Conservation (phyloP, 1,140 invertebrate genomes). For the Drosophila ercepeae region DNA sequence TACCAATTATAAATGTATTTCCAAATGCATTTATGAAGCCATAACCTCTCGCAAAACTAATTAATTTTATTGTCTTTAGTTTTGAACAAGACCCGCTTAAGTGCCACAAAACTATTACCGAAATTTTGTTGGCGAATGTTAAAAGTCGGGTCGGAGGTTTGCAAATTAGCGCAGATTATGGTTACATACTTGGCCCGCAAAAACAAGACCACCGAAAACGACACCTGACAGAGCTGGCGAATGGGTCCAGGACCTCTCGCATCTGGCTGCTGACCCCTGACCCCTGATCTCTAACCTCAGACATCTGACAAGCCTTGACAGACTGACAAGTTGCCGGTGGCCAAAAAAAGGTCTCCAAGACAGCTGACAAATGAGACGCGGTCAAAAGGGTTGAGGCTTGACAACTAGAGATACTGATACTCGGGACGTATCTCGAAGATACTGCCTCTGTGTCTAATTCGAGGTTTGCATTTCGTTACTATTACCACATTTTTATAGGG, state of each 20-base stretch:
- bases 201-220: slow-evolving; percentile 5
- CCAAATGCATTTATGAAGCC: neutral
- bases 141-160: slow-evolving; percentile 9
- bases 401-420: slow-evolving; percentile 9
- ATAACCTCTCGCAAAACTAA: neutral
- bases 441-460: too few species aligned
- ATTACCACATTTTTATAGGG: too few species aligned
- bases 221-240: slow-evolving; percentile 15
- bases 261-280: neutral
- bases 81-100: neutral
- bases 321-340: slow-evolving; percentile 26
- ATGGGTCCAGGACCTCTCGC: neutral
- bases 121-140: neutral
- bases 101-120: neutral
- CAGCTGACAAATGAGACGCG: slow-evolving; percentile 39
- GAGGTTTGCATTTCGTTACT: too few species aligned
- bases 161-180: slow-evolving; percentile 56
- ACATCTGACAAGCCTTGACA: slow-evolving; percentile 29
- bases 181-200: slow-evolving; percentile 4
- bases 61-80: neutral
- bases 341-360: slow-evolving; percentile 29
- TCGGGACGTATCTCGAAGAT: too few species aligned
- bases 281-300: neutral
- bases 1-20: neutral
- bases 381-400: slow-evolving; percentile 17